Base-by-base conservation (phyloP, 2,113 vertebrate species). In the Gorsachius goisagi region DNA sequence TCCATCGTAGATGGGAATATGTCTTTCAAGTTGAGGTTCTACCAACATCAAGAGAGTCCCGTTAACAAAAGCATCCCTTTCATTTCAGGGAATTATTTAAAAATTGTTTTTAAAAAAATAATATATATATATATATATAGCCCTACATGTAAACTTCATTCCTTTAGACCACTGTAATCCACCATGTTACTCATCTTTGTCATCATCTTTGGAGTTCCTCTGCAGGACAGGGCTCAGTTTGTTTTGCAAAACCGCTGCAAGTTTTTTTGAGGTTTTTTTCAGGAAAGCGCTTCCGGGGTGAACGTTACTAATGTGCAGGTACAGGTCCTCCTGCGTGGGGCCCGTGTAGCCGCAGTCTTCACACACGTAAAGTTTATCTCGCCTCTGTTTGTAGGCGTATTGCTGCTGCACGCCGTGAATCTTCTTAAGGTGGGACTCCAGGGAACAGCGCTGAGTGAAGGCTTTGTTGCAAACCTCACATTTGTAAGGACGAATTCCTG, bases 401-500 rank as follows among this genome's bases (percentile, higher is more conserved):
- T 98, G 98, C 93, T 99, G 99, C 95, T 98, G 98, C 67, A 99
- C 97, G 0, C 98, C 98, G 0, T 99, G 99, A 50, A 99, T 99
- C 95, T 99, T 99, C 96, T 98, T 98, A 13, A 99, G 97, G 89
- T 99, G 98, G 6, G 99, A 98, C 92, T 99, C 99, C 88, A 99
- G 95, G 11, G 99, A 99, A 41, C 99, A 99, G 78, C 98, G 98
- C 97, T 99, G 99, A 3, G 98, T 99, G 94, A 99, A 99, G 76
- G 99, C 99, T 91, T 99, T 99, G 85, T 98, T 97, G 97, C 99
- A 99, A 19, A 98, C 90, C 8, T 98, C 98, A 4, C 99, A 99
- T 79, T 99, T 99, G 97, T 99, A 99, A 53, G 98, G 98, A 16
- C 98, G 98, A 50, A 99, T 98, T 74, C 98, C 98, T 98, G 88